Evolutionary conservation across 2,113 vertebrate genomes (phyloP).

Genomic region (Mixornis gularis): DNA sequence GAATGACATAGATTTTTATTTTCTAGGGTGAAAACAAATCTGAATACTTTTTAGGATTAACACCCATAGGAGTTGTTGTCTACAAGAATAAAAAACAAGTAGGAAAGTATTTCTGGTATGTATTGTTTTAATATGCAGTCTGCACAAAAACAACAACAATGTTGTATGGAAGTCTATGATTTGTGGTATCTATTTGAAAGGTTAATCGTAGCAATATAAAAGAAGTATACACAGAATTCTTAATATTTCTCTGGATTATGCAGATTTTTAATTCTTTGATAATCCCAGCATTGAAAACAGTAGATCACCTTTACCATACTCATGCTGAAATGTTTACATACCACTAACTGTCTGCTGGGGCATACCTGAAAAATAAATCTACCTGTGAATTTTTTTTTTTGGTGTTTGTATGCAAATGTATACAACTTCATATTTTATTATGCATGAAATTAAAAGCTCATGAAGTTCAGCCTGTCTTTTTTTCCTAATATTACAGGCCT

Average conservation of each 20-base stretch:
- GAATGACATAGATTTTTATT: conserved; percentile 15
- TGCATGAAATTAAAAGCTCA: neutral
- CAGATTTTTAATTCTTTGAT: neutral
- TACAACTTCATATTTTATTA: neutral
- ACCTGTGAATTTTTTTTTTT: neutral
- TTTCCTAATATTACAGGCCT: conserved; percentile 73
- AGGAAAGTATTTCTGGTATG: conserved; percentile 93
- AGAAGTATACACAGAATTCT: neutral
- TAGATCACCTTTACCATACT: neutral
- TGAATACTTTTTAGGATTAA: conserved; percentile 90
- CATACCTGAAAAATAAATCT: neutral
- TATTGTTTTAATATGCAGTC: neutral
- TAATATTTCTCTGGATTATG: neutral
- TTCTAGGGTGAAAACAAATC: conserved; percentile 87
- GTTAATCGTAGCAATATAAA: neutral
- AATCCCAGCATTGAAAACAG: neutral
- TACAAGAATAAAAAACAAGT: conserved; percentile 92
- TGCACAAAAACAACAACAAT: neutral
- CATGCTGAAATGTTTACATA: neutral
- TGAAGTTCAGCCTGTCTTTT: neutral
- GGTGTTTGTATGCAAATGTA: neutral
- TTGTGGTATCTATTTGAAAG: neutral
- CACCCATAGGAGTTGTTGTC: conserved; percentile 85
- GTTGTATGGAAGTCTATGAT: neutral
- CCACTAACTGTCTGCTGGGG: neutral